Evolutionary conservation across 2,113 vertebrate species (phyloP).

Genomic region (Origma solitaria): DNA sequence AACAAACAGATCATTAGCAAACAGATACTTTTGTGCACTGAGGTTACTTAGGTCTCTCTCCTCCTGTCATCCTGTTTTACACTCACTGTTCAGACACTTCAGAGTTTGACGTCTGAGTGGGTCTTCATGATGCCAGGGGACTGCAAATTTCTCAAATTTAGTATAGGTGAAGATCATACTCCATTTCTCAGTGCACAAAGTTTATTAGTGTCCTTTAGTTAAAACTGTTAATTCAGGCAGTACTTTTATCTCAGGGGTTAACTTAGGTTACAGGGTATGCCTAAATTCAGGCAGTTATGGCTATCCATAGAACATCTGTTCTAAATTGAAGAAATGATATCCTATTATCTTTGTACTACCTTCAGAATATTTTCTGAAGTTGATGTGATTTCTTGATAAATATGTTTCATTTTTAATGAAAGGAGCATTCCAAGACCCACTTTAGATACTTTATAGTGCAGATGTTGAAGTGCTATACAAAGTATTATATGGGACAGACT

Average conservation of each 20-base stretch:
- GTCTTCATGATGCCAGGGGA: neutral
- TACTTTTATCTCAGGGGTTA: neutral
- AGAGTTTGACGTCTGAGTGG: neutral
- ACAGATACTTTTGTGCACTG: neutral
- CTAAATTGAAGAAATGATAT: neutral
- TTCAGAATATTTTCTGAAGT: neutral
- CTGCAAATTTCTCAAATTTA: neutral
- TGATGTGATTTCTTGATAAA: neutral
- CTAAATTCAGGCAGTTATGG: neutral
- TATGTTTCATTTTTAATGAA: neutral
- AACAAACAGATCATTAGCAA: conserved; percentile 49
- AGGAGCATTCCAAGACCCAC: neutral
- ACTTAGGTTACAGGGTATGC: neutral
- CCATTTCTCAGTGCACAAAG: neutral
- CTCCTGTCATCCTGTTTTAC: neutral
- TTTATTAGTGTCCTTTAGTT: neutral
- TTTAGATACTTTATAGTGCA: neutral
- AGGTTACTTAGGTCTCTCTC: neutral
- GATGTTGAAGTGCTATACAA: neutral
- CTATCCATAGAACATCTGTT: neutral
- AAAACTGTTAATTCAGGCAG: neutral
- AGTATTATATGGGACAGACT: neutral
- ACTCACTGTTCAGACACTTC: neutral
- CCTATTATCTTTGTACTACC: neutral
- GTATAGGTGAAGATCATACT: neutral